These are phyloP conservation scores for Atherinosoma microstoma DNA, from an alignment of 2,797 vertebrate genomes.

Conservation along the genomic window DNA sequence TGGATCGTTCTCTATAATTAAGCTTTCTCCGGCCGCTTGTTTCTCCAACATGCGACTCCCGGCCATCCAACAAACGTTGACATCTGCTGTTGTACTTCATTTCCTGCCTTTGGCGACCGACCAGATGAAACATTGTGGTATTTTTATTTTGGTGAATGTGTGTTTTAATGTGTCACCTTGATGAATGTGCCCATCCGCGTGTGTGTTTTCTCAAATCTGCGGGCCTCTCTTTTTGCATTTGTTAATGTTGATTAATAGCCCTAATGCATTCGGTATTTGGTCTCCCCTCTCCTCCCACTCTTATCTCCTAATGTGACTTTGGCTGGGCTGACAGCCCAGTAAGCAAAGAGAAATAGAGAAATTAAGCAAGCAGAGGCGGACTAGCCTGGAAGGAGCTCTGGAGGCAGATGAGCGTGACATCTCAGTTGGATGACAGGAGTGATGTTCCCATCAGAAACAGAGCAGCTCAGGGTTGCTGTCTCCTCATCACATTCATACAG, in stretches of 20 bases:
- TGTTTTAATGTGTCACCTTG: conserved; percentile 80
- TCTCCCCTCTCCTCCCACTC: conserved; percentile 77
- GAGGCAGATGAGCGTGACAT: conserved; percentile 74
- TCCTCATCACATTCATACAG: conserved; percentile 31
- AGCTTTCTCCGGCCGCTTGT: conserved; percentile 46
- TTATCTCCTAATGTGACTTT: conserved; percentile 80
- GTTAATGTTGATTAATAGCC: conserved; percentile 83
- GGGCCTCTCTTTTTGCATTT: conserved; percentile 67
- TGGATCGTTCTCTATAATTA: conserved; percentile 55
- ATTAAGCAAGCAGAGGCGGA: conserved; percentile 62
- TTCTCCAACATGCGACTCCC: conserved; percentile 43
- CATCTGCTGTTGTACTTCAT: conserved; percentile 74
- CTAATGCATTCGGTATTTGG: conserved; percentile 79
- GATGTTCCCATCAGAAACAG: conserved; percentile 68
- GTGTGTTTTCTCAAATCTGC: conserved; percentile 70
- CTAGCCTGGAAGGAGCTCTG: conserved; percentile 59
- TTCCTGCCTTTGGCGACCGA: conserved; percentile 72
- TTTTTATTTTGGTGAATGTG: conserved; percentile 68
- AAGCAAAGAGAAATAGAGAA: conserved; percentile 66
- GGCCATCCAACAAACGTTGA: conserved; percentile 66
- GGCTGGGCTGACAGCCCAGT: conserved; percentile 76
- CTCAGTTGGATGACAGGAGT: conserved; percentile 63
- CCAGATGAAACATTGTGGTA: conserved; percentile 76
- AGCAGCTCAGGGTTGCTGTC: conserved; percentile 44
- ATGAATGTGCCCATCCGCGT: conserved; percentile 70